Percentiles rank a stretch among this genome's conserved stretches.
phyloP scores from a whole-genome alignment of 2,113 vertebrate species.

The Glareola pratincola region DNA sequence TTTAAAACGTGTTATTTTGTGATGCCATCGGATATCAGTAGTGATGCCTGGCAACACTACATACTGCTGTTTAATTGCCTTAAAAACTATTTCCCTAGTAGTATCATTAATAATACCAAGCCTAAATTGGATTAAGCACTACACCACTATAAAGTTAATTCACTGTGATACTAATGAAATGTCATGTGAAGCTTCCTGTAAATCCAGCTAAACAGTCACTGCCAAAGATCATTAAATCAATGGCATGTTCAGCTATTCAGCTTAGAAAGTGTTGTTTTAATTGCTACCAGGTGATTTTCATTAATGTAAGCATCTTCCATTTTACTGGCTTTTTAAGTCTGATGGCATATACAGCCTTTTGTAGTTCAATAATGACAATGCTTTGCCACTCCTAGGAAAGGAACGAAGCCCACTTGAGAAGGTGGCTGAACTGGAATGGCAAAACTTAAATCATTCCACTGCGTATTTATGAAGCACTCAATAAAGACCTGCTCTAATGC shows the following conservation, averaged over 20 bases:
- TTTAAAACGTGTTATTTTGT: slow-evolving; percentile 39
- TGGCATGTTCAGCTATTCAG: slow-evolving; percentile 38
- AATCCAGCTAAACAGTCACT: slow-evolving; percentile 65
- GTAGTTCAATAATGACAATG: neutral
- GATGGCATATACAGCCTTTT: neutral
- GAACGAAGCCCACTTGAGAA: neutral
- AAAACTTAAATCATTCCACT: neutral
- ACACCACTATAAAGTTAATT: slow-evolving; percentile 72
- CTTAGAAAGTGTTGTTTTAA: slow-evolving; percentile 64
- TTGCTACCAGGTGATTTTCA: slow-evolving; percentile 66
- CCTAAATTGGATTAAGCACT: slow-evolving; percentile 71
- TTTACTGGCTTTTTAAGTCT: neutral
- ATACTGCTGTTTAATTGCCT: slow-evolving; percentile 72
- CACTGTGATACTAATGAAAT: slow-evolving; percentile 72
- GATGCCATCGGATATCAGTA: slow-evolving; percentile 56
- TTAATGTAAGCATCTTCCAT: slow-evolving; percentile 26
- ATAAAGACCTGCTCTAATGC: neutral
- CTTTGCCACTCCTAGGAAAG: neutral
- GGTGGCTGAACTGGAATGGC: neutral
- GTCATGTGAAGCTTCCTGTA: slow-evolving; percentile 71
- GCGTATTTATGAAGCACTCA: neutral
- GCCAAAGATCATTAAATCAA: slow-evolving; percentile 69
- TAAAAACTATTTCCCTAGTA: slow-evolving; percentile 69
- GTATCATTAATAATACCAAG: slow-evolving; percentile 67
- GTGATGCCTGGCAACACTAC: slow-evolving; percentile 55